Evolutionary conservation across 2,113 vertebrate genomes (phyloP).

Genomic region (Larimichthys crocea): DNA sequence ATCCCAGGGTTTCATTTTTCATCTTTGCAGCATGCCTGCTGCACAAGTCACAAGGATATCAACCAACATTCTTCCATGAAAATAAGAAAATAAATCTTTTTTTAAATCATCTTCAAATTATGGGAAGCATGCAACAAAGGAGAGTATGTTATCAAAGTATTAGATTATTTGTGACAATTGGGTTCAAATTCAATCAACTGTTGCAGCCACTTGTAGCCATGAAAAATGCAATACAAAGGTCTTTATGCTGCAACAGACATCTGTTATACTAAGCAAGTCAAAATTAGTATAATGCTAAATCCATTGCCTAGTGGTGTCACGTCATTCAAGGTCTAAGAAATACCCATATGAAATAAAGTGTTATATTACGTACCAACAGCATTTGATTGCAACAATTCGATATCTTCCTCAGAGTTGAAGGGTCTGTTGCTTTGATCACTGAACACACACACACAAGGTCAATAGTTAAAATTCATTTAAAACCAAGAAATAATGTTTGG

Average conservation of each 20-base stretch:
- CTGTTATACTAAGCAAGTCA: neutral
- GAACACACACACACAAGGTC: conserved; percentile 38
- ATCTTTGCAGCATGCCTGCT: neutral
- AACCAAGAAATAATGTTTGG: conserved; percentile 39
- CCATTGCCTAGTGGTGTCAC: neutral
- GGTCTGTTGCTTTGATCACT: conserved; percentile 57
- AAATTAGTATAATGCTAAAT: neutral
- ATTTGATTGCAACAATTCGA: conserved; percentile 63
- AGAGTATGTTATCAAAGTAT: neutral
- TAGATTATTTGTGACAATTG: neutral
- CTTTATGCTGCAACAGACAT: neutral
- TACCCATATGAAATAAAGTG: too few species aligned
- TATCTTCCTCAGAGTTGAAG: conserved; percentile 59
- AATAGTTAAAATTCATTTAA: conserved; percentile 51
- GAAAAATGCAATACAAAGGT: neutral
- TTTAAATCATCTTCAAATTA: neutral
- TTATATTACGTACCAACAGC: conserved; percentile 12
- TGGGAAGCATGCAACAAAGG: neutral
- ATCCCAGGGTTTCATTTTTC: neutral
- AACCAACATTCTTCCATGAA: neutral
- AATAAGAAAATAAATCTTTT: neutral
- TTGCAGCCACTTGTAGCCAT: neutral
- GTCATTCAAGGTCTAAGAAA: neutral
- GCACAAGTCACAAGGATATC: neutral
- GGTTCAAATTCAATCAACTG: neutral